A percentile compares a stretch with the other conserved stretches of the same genome.
Conservation (phyloP, 2,113 vertebrate genomes). For the Nothocercus julius region DNA sequence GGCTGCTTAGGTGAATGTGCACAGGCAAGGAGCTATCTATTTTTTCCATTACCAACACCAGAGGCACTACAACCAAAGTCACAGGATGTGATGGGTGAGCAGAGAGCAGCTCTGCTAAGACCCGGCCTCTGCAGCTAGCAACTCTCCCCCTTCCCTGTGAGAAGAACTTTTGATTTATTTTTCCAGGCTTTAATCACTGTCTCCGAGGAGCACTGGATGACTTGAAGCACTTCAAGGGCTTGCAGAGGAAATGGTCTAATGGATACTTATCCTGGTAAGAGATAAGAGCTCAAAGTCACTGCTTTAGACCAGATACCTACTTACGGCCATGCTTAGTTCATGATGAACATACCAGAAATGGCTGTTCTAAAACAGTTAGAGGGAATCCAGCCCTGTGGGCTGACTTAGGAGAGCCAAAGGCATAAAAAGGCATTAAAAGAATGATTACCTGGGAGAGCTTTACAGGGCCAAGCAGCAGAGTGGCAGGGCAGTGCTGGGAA, state of each 20-base stretch:
- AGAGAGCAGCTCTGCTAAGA: neutral
- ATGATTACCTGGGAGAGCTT: accelerated
- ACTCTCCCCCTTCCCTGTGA: neutral
- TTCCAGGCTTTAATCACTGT: neutral
- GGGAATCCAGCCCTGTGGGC: neutral
- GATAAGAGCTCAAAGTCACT: neutral
- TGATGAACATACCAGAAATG: accelerated
- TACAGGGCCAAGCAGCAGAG: neutral
- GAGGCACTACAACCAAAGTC: neutral
- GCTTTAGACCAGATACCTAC: neutral
- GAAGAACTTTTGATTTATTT: neutral
- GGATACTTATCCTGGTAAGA: neutral
- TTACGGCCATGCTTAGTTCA: accelerated
- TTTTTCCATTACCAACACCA: neutral
- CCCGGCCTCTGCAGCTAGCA: neutral
- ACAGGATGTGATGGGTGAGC: neutral
- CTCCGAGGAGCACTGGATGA: neutral
- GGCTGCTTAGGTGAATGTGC: neutral
- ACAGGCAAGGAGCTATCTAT: neutral
- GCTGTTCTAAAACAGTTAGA: neutral
- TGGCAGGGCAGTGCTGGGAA: accelerated
- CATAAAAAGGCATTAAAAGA: neutral
- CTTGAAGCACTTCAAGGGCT: neutral
- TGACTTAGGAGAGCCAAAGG: neutral
- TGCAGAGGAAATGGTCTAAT: neutral